Base-by-base conservation (phyloP, 2,797 vertebrate species). In the Sebastes itinus region DNA sequence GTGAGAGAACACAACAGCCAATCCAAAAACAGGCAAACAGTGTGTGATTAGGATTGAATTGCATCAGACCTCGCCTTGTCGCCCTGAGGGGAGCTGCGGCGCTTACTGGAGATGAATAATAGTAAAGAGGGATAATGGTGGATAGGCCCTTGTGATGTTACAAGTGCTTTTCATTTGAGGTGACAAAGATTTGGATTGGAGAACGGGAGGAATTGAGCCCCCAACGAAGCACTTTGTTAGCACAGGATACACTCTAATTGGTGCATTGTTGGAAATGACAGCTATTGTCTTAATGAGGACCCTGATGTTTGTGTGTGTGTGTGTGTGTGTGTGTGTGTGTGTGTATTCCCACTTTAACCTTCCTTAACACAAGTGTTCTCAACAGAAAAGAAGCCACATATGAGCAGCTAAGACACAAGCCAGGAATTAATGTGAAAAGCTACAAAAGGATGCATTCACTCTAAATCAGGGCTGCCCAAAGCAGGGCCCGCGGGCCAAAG, bases 21-120 rank as follows among this genome's bases (percentile, higher is more conserved):
- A 83, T 81, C 88, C 84, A 59, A 81, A 88, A 91, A 91, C 75
- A 88, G 89, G 82, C 88, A 92, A 91, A 92, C 81, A 87, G 86
- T 61, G 87, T 84, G 79, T 93, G 92, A 94, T 94, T 93, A 93
- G 91, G 85, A 65, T 42, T 85, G 89, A 87, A 92, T 86, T 84
- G 88, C 91, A 85, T 83, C 84, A 83, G 84, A 88, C 78, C 72
- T 82, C 23, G 65, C 67, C 84, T 63, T 92, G 92, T 91, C 69
- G 83, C 94, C 93, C 92, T 33, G 85, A 92, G 92, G 93, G 93
- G 75, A 85, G 81, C 85, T 62, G 82, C 55, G 3, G 52, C 42
- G 89, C 89, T 91, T 90, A 88, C 75, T 85, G 83, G 72, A 87
- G 83, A 92, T 86, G 91, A 92, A 94, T 90, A 88, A 90, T 78